Base-by-base conservation (phyloP, 2,797 vertebrate species). In the Cheirogaleus major region DNA sequence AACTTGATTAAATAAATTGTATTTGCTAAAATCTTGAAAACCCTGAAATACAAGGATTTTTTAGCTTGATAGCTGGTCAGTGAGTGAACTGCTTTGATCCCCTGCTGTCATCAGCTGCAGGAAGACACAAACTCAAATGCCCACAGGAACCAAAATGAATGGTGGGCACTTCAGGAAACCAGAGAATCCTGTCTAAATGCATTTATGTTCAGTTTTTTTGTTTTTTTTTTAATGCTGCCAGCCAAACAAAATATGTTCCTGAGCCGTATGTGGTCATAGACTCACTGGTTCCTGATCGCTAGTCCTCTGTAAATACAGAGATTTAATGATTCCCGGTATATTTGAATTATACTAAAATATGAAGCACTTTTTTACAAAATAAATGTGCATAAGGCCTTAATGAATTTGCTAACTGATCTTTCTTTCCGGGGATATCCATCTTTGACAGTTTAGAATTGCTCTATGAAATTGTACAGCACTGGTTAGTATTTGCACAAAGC, bases 21-120 rank as follows among this genome's bases (percentile, higher is more conserved):
- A 17, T 96, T 59, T 85, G 43, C 15, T 92, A 83, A 93, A 89
- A 79, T 67, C 93, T 72, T 86, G 61, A 38, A 96, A 88, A 65
- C 35, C 25, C 20, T 2, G 8, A 85, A 82, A 18, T 70, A 15
- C 11, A 79, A 45, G 25, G 17, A 52, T 18, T 59, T 93, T 63
- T 8, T 50, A 18, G 11, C 17, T 30, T 93, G 12, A 30, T 69
- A 69, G 23, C n/a, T 82, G 4, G 25, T 48, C 82, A 35, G 0
- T n/a, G n/a, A 48, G 23, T 43, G 32, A 59, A n/a, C 17, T 17
- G 23, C 38, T 70, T 82, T 59, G 25, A 52, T 18, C 11, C 32
- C 30, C 17, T 20, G 14, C 25, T 65, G 0, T 76, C 57, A 20
- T 35, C 38, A 82, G 12, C 30, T 59, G 10, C 61, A 35, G 70